Percentiles rank a stretch among this genome's conserved stretches.
Conservation (phyloP, 2,888 invertebrate genomes). For the Didymodactylos carnosus region DNA sequence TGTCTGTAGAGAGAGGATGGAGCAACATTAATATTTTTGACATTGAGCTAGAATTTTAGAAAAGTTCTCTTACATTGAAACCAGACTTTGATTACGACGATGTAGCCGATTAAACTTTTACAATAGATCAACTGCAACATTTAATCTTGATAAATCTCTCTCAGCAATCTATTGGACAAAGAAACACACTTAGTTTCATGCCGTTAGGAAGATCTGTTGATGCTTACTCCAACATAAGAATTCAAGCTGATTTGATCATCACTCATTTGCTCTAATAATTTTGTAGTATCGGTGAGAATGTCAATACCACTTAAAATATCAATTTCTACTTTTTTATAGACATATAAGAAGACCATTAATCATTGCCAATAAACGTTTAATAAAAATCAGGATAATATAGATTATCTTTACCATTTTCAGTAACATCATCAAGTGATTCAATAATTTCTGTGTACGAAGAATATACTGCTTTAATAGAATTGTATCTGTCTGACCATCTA, state of each 20-base stretch:
- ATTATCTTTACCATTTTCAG: background rate
- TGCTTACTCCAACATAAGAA: background rate
- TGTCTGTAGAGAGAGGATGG: too few relatives aligned
- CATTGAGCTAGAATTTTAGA: too few relatives aligned
- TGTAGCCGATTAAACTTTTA: background rate
- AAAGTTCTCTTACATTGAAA: background rate
- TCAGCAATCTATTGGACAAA: background rate
- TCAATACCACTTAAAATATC: background rate
- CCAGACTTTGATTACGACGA: background rate
- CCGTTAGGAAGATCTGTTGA: background rate
- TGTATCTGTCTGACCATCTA: background rate
- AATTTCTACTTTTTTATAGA: background rate
- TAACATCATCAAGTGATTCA: background rate
- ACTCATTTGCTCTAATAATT: background rate
- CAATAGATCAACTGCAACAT: background rate
- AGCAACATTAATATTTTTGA: too few relatives aligned
- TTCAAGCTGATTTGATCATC: background rate
- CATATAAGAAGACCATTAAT: background rate
- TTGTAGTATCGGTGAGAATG: background rate
- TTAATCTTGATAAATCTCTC: background rate
- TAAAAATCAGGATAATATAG: background rate
- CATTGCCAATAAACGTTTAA: background rate
- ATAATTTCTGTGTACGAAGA: background rate
- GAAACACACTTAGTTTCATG: background rate
- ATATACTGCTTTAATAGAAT: background rate